Base-by-base conservation (phyloP, 2,888 invertebrate genomes). In the Eulithis testata region DNA sequence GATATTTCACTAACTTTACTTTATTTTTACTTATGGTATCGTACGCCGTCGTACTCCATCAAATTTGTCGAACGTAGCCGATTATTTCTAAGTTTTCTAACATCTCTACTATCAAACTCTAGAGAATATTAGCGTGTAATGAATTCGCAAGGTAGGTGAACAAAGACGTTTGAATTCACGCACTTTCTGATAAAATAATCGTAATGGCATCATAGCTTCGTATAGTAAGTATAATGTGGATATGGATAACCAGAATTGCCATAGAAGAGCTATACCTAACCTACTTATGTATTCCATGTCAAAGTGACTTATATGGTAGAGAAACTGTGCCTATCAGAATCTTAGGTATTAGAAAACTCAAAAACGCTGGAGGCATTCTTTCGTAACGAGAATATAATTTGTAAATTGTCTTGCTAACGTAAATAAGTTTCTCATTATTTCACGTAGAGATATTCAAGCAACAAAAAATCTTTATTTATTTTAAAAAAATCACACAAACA, bases 341-440 rank as follows among this genome's bases (percentile, higher is more conserved):
- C 56, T 45, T 62, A n/a, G n/a, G n/a, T n/a, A 72, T 70, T 66
- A 63, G 55, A 44, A 14, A 58, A 27, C 51, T 66, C 49, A 57
- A 62, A 50, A 58, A 62, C 57, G 76, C 79, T 75, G 54, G 61
- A 76, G 78, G 79, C 76, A 36, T 51, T 70, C 56, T 50, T 62
- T n/a, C 57, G 27, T 78, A 78, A 80, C 72, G 79, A 78, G 74
- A 66, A 76, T 74, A 76, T 79, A 80, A 79, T 79, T 75, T 66
- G 73, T 56, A 70, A 75, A 78, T 68, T 68, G 68, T 66, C 73
- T 72, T 64, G 66, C 70, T 70, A 56, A 55, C 55, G 66, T 60
- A 56, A 61, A 50, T 45, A 31, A 14, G 40, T 45, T 51, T 57
- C 37, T 53, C 50, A 61, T 61, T 60, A 55, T 55, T 66, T 64